Percentiles rank a stretch among this genome's conserved stretches.
phyloP scores from a whole-genome alignment of 2,797 vertebrate species.

The Urophycis tenuis region DNA sequence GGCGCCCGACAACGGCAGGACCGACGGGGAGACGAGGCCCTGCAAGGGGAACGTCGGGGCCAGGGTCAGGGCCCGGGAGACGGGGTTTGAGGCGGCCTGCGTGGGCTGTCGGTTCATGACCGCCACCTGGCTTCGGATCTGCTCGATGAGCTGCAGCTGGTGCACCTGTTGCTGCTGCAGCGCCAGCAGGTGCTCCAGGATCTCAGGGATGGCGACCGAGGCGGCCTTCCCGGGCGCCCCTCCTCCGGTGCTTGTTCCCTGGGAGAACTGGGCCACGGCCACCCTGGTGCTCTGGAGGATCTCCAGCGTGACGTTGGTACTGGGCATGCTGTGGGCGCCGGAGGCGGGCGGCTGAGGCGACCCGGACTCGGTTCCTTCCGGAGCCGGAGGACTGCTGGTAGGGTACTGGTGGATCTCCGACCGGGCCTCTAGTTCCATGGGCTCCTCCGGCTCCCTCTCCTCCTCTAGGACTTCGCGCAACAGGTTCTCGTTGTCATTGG shows the following conservation, averaged over 20 bases:
- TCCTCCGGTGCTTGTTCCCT: constrained; percentile 60
- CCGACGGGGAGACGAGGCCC: constrained; percentile 65
- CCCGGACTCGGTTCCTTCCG: constrained; percentile 60
- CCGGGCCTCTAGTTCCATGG: constrained; percentile 77
- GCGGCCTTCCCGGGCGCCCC: constrained; percentile 60
- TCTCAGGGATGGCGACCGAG: constrained; percentile 83
- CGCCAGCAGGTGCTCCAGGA: constrained; percentile 91
- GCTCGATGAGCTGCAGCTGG: constrained; percentile 96
- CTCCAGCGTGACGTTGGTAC: constrained; percentile 93
- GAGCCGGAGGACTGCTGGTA: constrained; percentile 45
- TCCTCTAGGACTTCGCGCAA: constrained; percentile 55
- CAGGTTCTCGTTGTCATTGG: constrained; percentile 63
- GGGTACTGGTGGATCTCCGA: constrained; percentile 60
- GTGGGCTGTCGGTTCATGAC: constrained; percentile 83
- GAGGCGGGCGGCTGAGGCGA: constrained; percentile 65
- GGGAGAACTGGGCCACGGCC: constrained; percentile 95
- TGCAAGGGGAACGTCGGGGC: constrained; percentile 73
- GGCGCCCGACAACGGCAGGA: constrained; percentile 75
- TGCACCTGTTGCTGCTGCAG: constrained; percentile 96
- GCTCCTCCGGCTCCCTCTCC: constrained; percentile 66
- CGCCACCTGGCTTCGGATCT: constrained; percentile 95
- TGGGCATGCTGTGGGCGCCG: constrained; percentile 76
- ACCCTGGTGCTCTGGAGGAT: constrained; percentile 94
- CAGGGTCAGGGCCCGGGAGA: constrained; percentile 60
- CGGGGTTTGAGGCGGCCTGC: constrained; percentile 71